Evolutionary conservation across 2,888 invertebrate genomes (phyloP).

Genomic region (Troglohyphantes excavatus): DNA sequence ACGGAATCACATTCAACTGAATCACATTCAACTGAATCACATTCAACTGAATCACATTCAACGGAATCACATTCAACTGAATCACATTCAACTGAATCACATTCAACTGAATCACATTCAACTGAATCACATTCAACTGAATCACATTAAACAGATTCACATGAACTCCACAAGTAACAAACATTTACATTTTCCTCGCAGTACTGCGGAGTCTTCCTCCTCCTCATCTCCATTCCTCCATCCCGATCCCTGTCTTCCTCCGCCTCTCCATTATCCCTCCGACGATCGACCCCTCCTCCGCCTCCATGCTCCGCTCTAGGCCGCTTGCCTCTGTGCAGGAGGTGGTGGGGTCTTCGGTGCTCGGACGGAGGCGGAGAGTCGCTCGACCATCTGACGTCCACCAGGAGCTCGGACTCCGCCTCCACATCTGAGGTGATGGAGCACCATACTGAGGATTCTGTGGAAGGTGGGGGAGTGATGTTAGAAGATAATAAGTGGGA

Average conservation of each 20-base stretch:
- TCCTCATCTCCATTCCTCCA: not conserved
- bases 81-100: too few species aligned
- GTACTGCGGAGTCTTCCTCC: not conserved
- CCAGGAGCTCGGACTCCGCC: slow-evolving; percentile 57
- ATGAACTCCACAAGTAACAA: not conserved
- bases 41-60: too few species aligned
- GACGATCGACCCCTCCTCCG: not conserved
- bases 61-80: too few species aligned
- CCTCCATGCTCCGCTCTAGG: not conserved
- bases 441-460: slow-evolving; percentile 62
- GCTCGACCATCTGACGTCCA: slow-evolving; percentile 39
- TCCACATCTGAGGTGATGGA: slow-evolving; percentile 55
- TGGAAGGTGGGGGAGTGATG: not conserved
- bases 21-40: too few species aligned
- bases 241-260: not conserved
- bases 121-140: too few species aligned
- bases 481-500: not conserved
- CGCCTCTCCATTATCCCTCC: not conserved
- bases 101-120: too few species aligned
- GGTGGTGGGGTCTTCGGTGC: slow-evolving; percentile 27
- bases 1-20: too few species aligned
- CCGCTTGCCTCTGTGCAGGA: slow-evolving; percentile 32
- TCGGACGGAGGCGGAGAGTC: not conserved
- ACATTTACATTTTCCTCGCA: slow-evolving; percentile 25
- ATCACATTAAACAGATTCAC: too few species aligned